phyloP scores from a whole-genome alignment of 1,140 invertebrate genomes.

The Patella vulgata region DNA sequence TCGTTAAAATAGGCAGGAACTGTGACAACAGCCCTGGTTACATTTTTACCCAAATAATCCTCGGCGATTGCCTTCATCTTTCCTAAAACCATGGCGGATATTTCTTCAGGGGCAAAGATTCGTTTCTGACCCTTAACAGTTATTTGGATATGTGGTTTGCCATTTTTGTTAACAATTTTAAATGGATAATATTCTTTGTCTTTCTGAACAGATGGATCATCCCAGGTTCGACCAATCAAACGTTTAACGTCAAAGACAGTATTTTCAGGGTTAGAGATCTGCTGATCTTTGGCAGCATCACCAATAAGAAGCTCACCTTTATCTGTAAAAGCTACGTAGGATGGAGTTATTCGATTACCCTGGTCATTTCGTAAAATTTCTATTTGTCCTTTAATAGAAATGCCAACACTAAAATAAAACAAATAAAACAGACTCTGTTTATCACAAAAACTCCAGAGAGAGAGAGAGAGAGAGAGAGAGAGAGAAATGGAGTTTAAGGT shows the following conservation, averaged over 20 bases:
- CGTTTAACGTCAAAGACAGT: conserved; percentile 97
- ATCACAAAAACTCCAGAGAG: too few relatives aligned
- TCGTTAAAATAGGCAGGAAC: conserved; percentile 99
- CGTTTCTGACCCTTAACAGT: conserved; percentile 78
- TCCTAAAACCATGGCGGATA: conserved; percentile 95
- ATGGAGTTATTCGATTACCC: conserved; percentile 97
- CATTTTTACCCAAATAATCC: conserved; percentile 92
- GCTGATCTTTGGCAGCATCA: conserved; percentile 97
- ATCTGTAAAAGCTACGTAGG: conserved; percentile 94
- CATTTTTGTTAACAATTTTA: conserved; percentile 84
- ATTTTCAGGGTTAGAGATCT: conserved; percentile 97
- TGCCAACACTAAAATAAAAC: conserved; percentile 82
- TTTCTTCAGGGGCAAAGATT: conserved; percentile 95
- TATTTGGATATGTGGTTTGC: conserved; percentile 81
- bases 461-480: too few relatives aligned
- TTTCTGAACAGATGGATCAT: conserved; percentile 86
- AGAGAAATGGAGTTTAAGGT: too few relatives aligned
- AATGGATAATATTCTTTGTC: conserved; percentile 97
- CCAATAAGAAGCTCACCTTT: conserved; percentile 97
- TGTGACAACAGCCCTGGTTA: conserved; percentile 96
- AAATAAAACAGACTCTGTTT: background rate
- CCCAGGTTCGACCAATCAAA: conserved; percentile 94
- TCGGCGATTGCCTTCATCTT: conserved; percentile 99
- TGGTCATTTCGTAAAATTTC: conserved; percentile 99
- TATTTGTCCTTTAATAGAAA: conserved; percentile 97